Base-by-base conservation (phyloP, 2,113 vertebrate species). In the Brachirus orientalis region DNA sequence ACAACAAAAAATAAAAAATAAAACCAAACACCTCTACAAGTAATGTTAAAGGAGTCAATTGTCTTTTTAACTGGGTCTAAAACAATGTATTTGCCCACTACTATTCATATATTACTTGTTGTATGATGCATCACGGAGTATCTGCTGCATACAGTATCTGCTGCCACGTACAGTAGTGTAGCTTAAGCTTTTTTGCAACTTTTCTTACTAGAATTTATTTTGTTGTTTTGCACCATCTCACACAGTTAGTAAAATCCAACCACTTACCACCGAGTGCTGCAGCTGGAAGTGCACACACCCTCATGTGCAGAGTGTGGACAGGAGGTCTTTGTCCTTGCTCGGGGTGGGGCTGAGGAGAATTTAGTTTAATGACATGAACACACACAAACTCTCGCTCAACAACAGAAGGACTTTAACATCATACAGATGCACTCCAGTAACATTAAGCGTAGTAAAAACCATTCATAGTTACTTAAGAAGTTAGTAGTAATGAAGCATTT, bases 291-390 rank as follows among this genome's bases (percentile, higher is more conserved):
- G 20, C 11, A 19, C n/a, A 50, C 18, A 14, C 20, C 18, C 11
- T 61, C 12, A 28, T 19, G 46, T 48, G 22, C 48, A 41, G 47
- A 20, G 17, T n/a, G 33, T 38, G 54, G 68, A 89, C 82, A 88
- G 79, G 64, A 72, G 83, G 83, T 74, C 81, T 83, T 86, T 90
- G 78, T 90, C 4, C 67, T 13, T 8, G 20, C 16, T 59, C 59
- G 66, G 82, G 75, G 75, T 71, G 71, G 82, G 48, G 82, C 28
- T 67, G 60, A 51, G 62, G 41, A 56, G 54, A 40, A 64, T 51
- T 75, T 64, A 22, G 11, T 72, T 67, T 72, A 83, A 83, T 76
- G 65, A 62, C 79, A 74, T 37, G 51, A 76, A 13, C 9, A 41
- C 10, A 41, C 40, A 81, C 57, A 57, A 60, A 69, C 63, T 47